Percentiles rank a stretch among this genome's conserved stretches.
These are phyloP conservation scores for Ariolimax columbianus DNA, from an alignment of 2,888 invertebrate species.

Conservation along the genomic window DNA sequence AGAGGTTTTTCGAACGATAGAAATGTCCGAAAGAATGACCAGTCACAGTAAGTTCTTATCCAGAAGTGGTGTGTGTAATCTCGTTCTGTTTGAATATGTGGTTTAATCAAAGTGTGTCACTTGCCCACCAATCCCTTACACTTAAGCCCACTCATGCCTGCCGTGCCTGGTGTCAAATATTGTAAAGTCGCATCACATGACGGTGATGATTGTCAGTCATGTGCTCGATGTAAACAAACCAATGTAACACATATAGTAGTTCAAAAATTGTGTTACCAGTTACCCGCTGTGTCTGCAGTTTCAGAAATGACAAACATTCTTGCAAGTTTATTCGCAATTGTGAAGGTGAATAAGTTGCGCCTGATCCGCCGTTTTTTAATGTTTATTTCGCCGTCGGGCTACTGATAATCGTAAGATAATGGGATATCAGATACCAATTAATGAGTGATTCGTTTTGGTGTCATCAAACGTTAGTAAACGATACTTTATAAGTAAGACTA, in stretches of 20 bases:
- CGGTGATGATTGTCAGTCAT: conserved; percentile 49
- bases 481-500: too few species aligned
- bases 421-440: too few species aligned
- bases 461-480: too few species aligned
- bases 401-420: too few species aligned
- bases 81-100: background rate
- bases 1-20: conserved; percentile 8
- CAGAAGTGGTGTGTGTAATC: background rate
- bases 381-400: too few species aligned
- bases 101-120: background rate
- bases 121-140: background rate
- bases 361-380: too few species aligned
- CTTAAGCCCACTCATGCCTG: background rate
- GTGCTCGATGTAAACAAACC: conserved; percentile 49
- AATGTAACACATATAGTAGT: conserved; percentile 1
- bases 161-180: background rate
- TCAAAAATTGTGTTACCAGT: background rate
- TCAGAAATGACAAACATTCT: background rate
- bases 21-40: conserved; percentile 24
- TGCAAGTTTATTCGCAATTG: background rate
- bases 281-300: background rate
- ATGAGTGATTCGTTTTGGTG: too few species aligned
- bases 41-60: conserved; percentile 31
- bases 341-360: background rate
- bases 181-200: conserved; percentile 46